phyloP scores from a whole-genome alignment of 1,140 invertebrate species.

The Neodiprion pinetum region DNA sequence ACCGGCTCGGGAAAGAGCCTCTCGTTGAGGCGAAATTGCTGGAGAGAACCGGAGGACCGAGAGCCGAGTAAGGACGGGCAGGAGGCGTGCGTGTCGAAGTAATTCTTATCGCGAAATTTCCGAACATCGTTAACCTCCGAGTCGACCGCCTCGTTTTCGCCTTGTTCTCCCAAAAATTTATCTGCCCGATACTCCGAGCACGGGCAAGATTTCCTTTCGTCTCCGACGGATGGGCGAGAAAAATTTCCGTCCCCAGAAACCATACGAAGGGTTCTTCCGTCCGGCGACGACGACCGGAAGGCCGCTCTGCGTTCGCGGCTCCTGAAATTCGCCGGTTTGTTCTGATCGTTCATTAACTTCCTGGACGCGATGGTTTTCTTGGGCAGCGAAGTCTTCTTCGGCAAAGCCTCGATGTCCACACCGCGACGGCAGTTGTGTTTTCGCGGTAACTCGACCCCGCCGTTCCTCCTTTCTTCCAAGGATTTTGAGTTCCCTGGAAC shows the following conservation, averaged over 20 bases:
- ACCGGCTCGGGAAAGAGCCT: constrained; percentile 45
- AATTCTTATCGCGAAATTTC: constrained; percentile 51
- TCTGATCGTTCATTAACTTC: not conserved
- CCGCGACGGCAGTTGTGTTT: not conserved
- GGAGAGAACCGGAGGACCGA: constrained; percentile 35
- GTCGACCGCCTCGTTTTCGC: not conserved
- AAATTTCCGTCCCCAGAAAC: too few relatives aligned
- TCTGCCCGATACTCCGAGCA: not conserved
- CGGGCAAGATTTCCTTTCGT: not conserved
- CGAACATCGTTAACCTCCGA: constrained; percentile 31
- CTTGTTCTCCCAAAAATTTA: not conserved
- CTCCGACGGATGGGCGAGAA: too few relatives aligned
- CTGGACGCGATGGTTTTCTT: not conserved
- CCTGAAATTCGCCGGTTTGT: not conserved
- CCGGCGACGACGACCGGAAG: too few relatives aligned
- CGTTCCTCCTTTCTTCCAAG: not conserved
- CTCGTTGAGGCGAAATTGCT: constrained; percentile 47
- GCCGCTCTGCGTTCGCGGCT: not conserved
- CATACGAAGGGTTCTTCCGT: too few relatives aligned
- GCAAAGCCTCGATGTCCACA: not conserved
- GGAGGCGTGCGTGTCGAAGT: constrained; percentile 54
- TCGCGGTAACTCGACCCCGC: not conserved
- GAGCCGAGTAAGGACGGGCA: constrained; percentile 35
- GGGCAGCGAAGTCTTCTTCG: not conserved
- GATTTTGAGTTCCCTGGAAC: too few relatives aligned